Conservation (phyloP, 2,797 vertebrate genomes). For the Microctenopoma steveboyesi region DNA sequence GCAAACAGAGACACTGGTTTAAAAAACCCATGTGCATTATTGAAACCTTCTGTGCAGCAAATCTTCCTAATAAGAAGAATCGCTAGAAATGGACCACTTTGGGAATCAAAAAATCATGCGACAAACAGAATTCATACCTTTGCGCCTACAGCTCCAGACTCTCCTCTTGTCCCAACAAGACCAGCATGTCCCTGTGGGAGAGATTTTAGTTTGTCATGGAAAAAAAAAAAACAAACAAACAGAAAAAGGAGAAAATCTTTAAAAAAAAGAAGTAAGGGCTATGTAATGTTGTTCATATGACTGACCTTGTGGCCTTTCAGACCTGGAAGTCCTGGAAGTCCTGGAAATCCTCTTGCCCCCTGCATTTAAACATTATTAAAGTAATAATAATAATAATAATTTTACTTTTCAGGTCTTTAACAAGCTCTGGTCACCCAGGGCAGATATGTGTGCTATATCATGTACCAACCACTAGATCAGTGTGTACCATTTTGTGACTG, state of each 20-base stretch:
- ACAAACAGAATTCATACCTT: slow-evolving; percentile 59
- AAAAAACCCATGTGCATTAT: too few species aligned
- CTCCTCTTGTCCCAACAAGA: slow-evolving; percentile 60
- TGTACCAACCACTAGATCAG: background rate
- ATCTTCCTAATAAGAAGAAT: too few species aligned
- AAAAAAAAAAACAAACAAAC: background rate
- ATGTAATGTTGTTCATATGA: slow-evolving; percentile 26
- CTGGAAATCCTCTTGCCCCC: slow-evolving; percentile 94
- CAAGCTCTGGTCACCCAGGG: background rate
- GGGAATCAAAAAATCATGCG: too few species aligned
- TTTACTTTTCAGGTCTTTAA: background rate
- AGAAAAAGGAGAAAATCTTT: too few species aligned
- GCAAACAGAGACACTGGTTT: slow-evolving; percentile 15
- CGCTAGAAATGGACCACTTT: too few species aligned
- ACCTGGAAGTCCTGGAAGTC: slow-evolving; percentile 93
- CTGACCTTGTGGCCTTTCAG: slow-evolving; percentile 93
- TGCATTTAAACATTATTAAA: slow-evolving; percentile 24
- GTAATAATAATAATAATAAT: background rate
- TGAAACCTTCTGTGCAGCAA: too few species aligned
- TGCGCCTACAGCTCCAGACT: slow-evolving; percentile 59
- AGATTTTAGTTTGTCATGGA: slow-evolving; percentile 7
- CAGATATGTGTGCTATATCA: background rate
- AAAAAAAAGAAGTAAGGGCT: background rate
- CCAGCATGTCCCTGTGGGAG: slow-evolving; percentile 65
- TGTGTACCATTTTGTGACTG: too few species aligned